These are phyloP conservation scores for Chanos chanos DNA, from an alignment of 2,797 vertebrate species.

Conservation along the genomic window DNA sequence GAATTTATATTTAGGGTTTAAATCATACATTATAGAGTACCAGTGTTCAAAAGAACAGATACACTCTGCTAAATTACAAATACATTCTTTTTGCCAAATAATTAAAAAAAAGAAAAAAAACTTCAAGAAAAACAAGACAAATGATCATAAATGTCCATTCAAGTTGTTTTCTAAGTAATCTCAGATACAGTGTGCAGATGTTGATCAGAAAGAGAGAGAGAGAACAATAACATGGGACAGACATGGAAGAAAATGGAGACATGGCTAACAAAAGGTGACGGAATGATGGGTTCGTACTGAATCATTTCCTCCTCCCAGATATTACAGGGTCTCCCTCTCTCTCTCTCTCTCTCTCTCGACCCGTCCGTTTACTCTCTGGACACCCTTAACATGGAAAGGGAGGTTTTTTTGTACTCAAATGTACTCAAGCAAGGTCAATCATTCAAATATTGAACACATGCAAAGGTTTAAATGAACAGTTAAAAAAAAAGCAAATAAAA, in stretches of 20 bases:
- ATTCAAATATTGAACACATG: too few species aligned
- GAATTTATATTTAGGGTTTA: neutral
- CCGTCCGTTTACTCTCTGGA: too few species aligned
- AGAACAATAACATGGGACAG: neutral
- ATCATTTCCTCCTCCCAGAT: too few species aligned
- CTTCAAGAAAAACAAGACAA: neutral
- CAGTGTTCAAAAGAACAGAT: neutral
- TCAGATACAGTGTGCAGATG: neutral
- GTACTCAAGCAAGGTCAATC: too few species aligned
- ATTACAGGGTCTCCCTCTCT: too few species aligned
- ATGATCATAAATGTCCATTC: neutral
- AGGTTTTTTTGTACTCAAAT: too few species aligned
- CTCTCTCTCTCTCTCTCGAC: too few species aligned
- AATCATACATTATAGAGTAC: constrained; percentile 6
- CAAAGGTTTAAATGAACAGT: too few species aligned
- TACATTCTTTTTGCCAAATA: constrained; percentile 10
- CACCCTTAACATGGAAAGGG: too few species aligned
- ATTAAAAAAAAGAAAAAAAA: constrained; percentile 1
- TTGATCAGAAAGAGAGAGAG: neutral
- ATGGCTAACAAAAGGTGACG: constrained; percentile 6
- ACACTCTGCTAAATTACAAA: constrained; percentile 9
- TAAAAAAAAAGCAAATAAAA: too few species aligned
- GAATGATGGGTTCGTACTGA: too few species aligned
- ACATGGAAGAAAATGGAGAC: neutral
- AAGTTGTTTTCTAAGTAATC: neutral